A percentile compares a stretch with the other conserved stretches of the same genome.
Evolutionary conservation across 2,113 vertebrate genomes (phyloP).

Genomic region (Prunella fulvescens): DNA sequence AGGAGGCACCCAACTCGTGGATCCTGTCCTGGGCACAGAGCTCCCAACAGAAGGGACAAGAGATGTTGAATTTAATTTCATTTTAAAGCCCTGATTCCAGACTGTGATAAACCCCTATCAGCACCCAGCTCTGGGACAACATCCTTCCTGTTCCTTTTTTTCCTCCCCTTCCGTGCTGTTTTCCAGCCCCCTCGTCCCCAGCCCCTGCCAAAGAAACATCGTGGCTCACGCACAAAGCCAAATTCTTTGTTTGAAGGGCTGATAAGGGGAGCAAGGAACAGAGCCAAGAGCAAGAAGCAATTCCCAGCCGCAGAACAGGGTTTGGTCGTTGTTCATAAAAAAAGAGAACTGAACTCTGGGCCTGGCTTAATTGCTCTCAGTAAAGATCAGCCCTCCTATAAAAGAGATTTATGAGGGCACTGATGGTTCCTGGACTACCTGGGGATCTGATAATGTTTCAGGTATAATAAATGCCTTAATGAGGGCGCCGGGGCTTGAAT

Average conservation of each 20-base stretch:
- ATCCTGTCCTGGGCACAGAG: neutral
- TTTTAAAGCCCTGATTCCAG: neutral
- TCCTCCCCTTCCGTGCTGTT: neutral
- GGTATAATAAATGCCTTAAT: slow-evolving; percentile 50
- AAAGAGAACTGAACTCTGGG: slow-evolving; percentile 67
- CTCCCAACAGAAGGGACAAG: neutral
- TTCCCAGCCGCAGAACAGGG: slow-evolving; percentile 32
- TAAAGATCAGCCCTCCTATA: slow-evolving; percentile 63
- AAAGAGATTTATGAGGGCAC: slow-evolving; percentile 64
- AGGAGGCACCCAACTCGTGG: rapidly evolving
- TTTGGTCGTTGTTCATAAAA: slow-evolving; percentile 65
- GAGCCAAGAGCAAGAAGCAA: slow-evolving; percentile 57
- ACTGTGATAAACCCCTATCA: slow-evolving; percentile 16
- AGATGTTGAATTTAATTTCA: neutral
- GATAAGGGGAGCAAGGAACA: slow-evolving; percentile 25
- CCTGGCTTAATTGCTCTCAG: slow-evolving; percentile 63
- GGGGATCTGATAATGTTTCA: slow-evolving; percentile 59
- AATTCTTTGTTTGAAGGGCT: neutral
- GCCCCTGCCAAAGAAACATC: neutral
- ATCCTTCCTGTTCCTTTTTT: slow-evolving; percentile 26
- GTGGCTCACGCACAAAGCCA: neutral
- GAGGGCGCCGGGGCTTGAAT: neutral
- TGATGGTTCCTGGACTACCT: slow-evolving; percentile 47
- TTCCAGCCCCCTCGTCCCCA: neutral
- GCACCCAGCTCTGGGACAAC: neutral